Conservation (phyloP, 2,113 vertebrate species). For the Passer montanus region DNA sequence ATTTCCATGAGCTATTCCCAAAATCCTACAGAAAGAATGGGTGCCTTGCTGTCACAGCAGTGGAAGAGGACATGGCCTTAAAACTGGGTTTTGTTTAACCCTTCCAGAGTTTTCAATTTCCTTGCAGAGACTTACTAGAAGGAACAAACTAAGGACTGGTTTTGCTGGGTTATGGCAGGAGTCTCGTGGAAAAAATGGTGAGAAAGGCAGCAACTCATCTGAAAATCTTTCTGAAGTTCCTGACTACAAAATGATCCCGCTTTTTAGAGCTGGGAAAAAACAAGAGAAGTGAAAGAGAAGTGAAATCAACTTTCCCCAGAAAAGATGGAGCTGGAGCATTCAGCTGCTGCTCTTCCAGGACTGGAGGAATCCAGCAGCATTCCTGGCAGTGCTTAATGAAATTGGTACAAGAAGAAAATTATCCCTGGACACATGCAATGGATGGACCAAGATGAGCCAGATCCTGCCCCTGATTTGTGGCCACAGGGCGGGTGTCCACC, state of each 20-base stretch:
- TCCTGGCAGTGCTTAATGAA: not conserved
- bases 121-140: not conserved
- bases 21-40: rapidly evolving
- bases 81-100: not conserved
- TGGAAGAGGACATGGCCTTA: not conserved
- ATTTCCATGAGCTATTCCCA: not conserved
- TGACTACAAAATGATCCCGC: not conserved
- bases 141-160: not conserved
- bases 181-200: rapidly evolving
- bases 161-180: not conserved
- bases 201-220: not conserved
- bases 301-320: not conserved
- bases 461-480: rapidly evolving
- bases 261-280: not conserved
- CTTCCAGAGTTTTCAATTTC: not conserved
- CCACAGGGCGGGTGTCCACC: not conserved
- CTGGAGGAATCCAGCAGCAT: not conserved
- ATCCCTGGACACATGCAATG: rapidly evolving
- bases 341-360: not conserved
- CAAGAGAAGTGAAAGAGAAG: not conserved
- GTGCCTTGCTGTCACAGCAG: not conserved
- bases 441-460: not conserved
- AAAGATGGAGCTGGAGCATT: rapidly evolving
- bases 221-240: not conserved
- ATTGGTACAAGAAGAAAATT: not conserved